Conservation (phyloP, 2,797 vertebrate species). For the Erethizon dorsatum region DNA sequence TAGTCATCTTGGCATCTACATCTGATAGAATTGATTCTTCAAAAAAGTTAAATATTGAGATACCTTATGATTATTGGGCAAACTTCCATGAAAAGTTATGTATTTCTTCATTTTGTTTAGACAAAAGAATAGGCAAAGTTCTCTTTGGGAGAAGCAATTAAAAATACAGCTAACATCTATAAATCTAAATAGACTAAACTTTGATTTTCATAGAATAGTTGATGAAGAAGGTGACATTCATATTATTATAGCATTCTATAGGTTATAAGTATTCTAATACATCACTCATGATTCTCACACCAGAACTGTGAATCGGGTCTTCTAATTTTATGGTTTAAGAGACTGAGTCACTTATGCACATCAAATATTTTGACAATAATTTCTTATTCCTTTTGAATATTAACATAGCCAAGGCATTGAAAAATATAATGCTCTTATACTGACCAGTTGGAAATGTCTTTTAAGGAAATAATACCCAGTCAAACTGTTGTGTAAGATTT, state of each 20-base stretch:
- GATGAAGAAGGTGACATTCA: background rate
- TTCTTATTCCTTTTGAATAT: constrained; percentile 15
- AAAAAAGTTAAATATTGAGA: constrained; percentile 24
- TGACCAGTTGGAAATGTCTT: constrained; percentile 68
- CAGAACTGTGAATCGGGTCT: background rate
- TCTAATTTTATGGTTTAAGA: constrained; percentile 50
- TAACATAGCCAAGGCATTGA: background rate
- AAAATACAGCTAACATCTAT: background rate
- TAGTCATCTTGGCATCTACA: background rate
- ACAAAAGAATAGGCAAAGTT: background rate
- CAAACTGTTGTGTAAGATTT: constrained; percentile 67
- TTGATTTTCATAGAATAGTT: constrained; percentile 14
- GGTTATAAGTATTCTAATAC: background rate
- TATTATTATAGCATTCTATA: background rate
- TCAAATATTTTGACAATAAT: background rate
- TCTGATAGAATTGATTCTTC: background rate
- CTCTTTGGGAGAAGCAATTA: constrained; percentile 41
- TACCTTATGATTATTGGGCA: background rate
- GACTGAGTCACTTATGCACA: background rate
- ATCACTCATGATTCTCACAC: background rate
- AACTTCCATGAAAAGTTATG: background rate
- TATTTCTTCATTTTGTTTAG: constrained; percentile 35
- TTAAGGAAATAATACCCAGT: constrained; percentile 72
- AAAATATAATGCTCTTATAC: constrained; percentile 64
- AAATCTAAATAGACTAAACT: constrained; percentile 3